Percentiles rank a stretch among this genome's conserved stretches.
phyloP scores from a whole-genome alignment of 2,797 vertebrate species.

The Chelon labrosus region DNA sequence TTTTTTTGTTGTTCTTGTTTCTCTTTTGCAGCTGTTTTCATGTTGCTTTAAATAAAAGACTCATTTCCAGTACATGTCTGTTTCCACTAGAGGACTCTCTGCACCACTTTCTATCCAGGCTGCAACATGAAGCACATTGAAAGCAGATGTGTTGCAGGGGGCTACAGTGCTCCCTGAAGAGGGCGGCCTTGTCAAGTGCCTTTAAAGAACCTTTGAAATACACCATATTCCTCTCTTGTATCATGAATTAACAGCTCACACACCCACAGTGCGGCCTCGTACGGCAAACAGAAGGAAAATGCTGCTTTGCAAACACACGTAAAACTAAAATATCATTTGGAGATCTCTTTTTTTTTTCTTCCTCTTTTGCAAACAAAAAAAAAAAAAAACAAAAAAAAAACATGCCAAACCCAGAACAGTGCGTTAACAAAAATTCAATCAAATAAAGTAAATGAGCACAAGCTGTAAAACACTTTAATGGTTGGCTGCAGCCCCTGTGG shows the following conservation, averaged over 20 bases:
- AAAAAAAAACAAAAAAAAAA: slow-evolving; percentile 19
- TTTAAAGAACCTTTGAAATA: slow-evolving; percentile 53
- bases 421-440: slow-evolving; percentile 41
- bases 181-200: slow-evolving; percentile 69
- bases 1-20: no score
- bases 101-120: slow-evolving; percentile 43
- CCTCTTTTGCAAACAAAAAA: background rate
- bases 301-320: slow-evolving; percentile 2
- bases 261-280: background rate
- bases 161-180: slow-evolving; percentile 62
- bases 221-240: slow-evolving; percentile 45
- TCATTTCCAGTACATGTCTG: background rate
- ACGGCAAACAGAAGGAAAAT: slow-evolving; percentile 7
- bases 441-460: slow-evolving; percentile 60
- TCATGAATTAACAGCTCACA: slow-evolving; percentile 51
- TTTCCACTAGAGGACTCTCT: slow-evolving; percentile 78
- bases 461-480: slow-evolving; percentile 63
- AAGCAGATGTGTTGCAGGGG: slow-evolving; percentile 55
- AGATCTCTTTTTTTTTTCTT: background rate
- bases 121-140: slow-evolving; percentile 20
- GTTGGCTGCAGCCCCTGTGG: slow-evolving; percentile 56
- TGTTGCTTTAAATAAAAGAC: slow-evolving; percentile 7
- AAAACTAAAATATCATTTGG: background rate
- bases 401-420: slow-evolving; percentile 32
- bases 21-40: background rate